Base-by-base conservation (phyloP, 2,888 invertebrate genomes). In the Sinelater perroti region DNA sequence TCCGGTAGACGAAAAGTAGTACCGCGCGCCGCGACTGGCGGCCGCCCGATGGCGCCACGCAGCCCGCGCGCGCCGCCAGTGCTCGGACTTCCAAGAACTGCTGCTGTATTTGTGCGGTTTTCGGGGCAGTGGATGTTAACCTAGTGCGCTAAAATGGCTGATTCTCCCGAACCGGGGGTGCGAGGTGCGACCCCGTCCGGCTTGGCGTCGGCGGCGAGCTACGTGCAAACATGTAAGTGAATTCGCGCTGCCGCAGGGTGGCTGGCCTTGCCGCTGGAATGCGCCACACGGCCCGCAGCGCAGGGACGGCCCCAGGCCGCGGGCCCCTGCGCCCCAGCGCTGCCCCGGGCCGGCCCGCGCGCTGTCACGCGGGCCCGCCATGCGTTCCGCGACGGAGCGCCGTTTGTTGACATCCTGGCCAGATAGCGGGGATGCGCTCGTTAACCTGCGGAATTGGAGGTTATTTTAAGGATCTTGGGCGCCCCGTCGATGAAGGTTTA, bases 201-300 rank as follows among this genome's bases (percentile, higher is more conserved):
- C 60, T 61, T 70, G 53, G 66, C 69, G 47, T 65, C 68, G n/a
- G 71, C 71, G 10, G 67, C 70, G 28, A 72, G 72, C 66, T 72
- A 71, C 67, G 65, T 72, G 53, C 74, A 74, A 70, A 67, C 69
- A 69, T 64, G 75, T 75, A 71, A 72, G 74, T 72, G 17, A 59
- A 49, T 54, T 61, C 8, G 35, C 5, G 14, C 52, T 58, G 52
- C 49, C 52, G 57, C 62, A 47, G 59, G 64, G 61, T 66, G 60
- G 66, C 64, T 64, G 67, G 62, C 65, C 64, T 65, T 64, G 60
- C 56, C 60, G 38, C 28, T 51, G 55, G 59, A 51, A 55, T 60
- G 59, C 55, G 45, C 51, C 55, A 51, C 45, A 51, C 5, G n/a
- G 30, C 26, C 18, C 28, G 17, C 8, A 16, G 17, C 30, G 28